A percentile compares a stretch with the other conserved stretches of the same genome.
phyloP scores from a whole-genome alignment of 2,113 vertebrate genomes.

The Verasper variegatus region DNA sequence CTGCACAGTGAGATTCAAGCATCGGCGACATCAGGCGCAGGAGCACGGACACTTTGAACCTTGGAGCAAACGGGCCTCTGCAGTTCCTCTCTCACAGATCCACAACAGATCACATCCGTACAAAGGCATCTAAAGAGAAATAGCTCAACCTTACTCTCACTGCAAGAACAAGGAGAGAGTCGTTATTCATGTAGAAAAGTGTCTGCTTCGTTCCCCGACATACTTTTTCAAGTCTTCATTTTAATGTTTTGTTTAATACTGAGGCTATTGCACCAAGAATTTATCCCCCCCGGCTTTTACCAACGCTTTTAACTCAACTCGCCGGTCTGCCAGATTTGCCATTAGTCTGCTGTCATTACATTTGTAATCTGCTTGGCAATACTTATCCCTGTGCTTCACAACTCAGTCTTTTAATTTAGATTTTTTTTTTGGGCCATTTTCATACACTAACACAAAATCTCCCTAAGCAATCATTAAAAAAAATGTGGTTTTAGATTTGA shows the following conservation, averaged over 20 bases:
- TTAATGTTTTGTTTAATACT: neutral
- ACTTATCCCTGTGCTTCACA: slow-evolving; percentile 14
- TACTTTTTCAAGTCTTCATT: slow-evolving; percentile 17
- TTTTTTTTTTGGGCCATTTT: slow-evolving; percentile 2
- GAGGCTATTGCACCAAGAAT: slow-evolving; percentile 2
- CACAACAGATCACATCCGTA: slow-evolving; percentile 18
- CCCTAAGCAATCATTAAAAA: slow-evolving; percentile 19
- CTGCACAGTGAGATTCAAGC: slow-evolving; percentile 24
- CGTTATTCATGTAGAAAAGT: slow-evolving; percentile 23
- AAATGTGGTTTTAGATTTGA: slow-evolving; percentile 1
- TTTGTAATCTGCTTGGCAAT: slow-evolving; percentile 34
- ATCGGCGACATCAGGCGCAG: slow-evolving; percentile 38
- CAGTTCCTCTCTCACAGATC: slow-evolving; percentile 25
- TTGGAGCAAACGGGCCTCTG: slow-evolving; percentile 15
- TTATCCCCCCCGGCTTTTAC: slow-evolving; percentile 27
- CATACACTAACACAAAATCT: slow-evolving; percentile 3
- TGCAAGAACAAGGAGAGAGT: slow-evolving; percentile 4
- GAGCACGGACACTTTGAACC: slow-evolving; percentile 1
- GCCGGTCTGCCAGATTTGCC: slow-evolving; percentile 43
- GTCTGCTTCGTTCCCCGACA: neutral
- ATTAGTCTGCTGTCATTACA: slow-evolving; percentile 52
- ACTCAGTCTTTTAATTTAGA: slow-evolving; percentile 1
- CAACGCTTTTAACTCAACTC: slow-evolving; percentile 25
- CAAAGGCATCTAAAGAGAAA: slow-evolving; percentile 26
- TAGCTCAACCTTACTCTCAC: slow-evolving; percentile 8